phyloP scores from a whole-genome alignment of 2,888 invertebrate species.

The Watsonalla binaria region DNA sequence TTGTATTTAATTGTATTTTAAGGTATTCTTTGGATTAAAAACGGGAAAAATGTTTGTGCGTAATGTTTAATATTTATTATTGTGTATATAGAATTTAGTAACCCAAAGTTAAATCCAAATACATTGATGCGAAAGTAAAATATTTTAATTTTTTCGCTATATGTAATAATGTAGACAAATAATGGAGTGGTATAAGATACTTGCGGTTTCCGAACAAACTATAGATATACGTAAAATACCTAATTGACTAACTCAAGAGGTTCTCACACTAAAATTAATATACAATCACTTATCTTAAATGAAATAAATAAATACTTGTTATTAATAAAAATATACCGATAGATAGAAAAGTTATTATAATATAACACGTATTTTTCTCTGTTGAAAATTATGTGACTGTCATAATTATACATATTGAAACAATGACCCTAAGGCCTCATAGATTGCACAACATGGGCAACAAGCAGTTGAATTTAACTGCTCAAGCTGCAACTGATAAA shows the following conservation, averaged over 20 bases:
- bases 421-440: too few species aligned
- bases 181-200: conserved; percentile 36
- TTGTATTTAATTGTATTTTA: conserved; percentile 35
- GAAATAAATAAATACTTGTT: background rate
- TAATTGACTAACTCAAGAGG: background rate
- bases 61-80: conserved; percentile 42
- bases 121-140: conserved; percentile 54
- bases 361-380: too few species aligned
- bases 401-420: too few species aligned
- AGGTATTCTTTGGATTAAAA: conserved; percentile 30
- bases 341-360: too few species aligned
- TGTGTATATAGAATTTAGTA: conserved; percentile 75
- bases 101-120: conserved; percentile 71
- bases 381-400: too few species aligned
- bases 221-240: too few species aligned
- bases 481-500: too few species aligned
- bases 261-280: background rate
- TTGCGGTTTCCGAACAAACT: conserved; percentile 47
- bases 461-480: too few species aligned
- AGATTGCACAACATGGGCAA: too few species aligned
- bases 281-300: background rate
- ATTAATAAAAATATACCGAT: too few species aligned
- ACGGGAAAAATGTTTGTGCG: conserved; percentile 41
- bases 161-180: conserved; percentile 45
- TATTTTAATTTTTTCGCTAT: conserved; percentile 45